phyloP scores from a whole-genome alignment of 1,140 invertebrate genomes.

The Delia radicum region DNA sequence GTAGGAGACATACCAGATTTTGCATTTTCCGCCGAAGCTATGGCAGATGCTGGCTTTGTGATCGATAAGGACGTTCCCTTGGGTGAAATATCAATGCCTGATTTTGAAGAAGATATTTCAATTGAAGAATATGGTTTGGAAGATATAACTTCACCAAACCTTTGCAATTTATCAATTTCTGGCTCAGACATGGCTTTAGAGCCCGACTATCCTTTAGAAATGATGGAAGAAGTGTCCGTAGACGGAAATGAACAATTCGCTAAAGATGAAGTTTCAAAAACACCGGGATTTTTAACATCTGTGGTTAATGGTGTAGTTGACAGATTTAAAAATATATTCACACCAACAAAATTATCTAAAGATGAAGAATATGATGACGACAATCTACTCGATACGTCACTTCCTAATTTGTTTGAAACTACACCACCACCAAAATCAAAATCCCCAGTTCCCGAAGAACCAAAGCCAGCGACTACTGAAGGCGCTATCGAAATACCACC shows the following conservation, averaged over 20 bases:
- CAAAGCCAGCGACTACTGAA: neutral
- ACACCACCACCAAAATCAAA: conserved; percentile 12
- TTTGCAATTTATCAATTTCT: neutral
- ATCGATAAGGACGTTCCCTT: neutral
- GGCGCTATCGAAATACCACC: neutral
- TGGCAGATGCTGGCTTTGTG: neutral
- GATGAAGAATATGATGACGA: neutral
- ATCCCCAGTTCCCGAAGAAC: neutral
- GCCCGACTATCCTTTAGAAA: neutral
- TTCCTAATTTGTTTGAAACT: conserved; percentile 19
- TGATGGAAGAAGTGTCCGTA: neutral
- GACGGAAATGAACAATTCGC: neutral
- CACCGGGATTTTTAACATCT: neutral
- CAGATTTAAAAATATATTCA: neutral
- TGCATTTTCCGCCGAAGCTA: neutral
- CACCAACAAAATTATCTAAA: neutral
- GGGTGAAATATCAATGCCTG: neutral
- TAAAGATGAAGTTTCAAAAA: neutral
- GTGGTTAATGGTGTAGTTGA: neutral
- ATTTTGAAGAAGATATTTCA: neutral
- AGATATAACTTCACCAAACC: neutral
- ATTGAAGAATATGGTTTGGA: neutral
- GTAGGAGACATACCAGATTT: neutral
- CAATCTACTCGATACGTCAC: neutral
- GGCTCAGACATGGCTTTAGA: neutral